Evolutionary conservation across 2,888 invertebrate genomes (phyloP).

Genomic region (Caenorhabditis sp.): DNA sequence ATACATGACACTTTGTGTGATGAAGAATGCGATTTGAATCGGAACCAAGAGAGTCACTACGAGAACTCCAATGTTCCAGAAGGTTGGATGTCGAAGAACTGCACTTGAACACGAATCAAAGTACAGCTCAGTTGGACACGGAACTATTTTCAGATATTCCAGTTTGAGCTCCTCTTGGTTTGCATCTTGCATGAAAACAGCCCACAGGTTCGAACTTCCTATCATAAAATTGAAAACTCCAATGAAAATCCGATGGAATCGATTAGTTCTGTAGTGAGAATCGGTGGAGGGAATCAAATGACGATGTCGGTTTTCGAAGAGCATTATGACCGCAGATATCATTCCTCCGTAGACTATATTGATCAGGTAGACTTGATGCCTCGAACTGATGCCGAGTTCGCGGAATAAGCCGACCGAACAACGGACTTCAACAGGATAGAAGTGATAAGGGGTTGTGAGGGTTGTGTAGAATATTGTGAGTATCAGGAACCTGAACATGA

Average conservation of each 20-base stretch:
- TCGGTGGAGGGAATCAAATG: conserved; percentile 30
- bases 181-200: not conserved
- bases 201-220: conserved; percentile 22
- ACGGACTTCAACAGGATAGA: conserved; percentile 41
- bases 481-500: conserved; percentile 17
- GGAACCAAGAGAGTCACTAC: not conserved
- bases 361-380: conserved; percentile 14
- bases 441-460: conserved; percentile 44
- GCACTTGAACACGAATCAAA: conserved; percentile 12
- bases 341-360: conserved; percentile 34
- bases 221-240: conserved; percentile 26
- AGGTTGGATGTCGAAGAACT: not conserved
- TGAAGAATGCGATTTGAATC: conserved; percentile 16
- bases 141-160: conserved; percentile 5
- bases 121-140: conserved; percentile 34
- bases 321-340: conserved; percentile 22
- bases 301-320: conserved; percentile 39
- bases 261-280: not conserved
- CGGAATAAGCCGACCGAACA: conserved; percentile 40
- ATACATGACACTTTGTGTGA: conserved; percentile 15
- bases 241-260: conserved; percentile 24
- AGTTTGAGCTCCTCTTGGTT: conserved; percentile 25
- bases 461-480: conserved; percentile 41
- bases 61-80: not conserved
- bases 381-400: conserved; percentile 1